Evolutionary conservation across 2,888 invertebrate genomes (phyloP), one percentile per base, ranked within the genome.

Genomic region (Euspilapteryx auroguttella): DNA sequence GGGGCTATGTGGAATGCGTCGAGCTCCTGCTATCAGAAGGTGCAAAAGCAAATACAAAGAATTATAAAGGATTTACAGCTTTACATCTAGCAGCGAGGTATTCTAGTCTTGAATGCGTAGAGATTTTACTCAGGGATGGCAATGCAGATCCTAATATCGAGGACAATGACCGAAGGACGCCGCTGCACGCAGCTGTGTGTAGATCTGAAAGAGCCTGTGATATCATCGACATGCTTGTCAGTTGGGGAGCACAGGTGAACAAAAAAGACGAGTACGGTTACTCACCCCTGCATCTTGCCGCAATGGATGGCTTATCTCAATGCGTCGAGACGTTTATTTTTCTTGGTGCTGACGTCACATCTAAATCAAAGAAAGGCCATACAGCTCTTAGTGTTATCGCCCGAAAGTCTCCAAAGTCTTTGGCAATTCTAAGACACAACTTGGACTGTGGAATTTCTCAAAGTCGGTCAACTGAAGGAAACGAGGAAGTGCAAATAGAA

Each of bases 31-130:
- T 93, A 32, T 79, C 85, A 5, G 85, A 85, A 43, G 86, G 86
- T 1, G 92, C 92, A 1, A 86, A 89, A 54, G 81, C 86, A 1
- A 85, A 87, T 40, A 66, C 82, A 4, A 82, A 80, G 39, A 90
- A 89, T 51, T 83, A 85, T 45, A 81, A 90, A 40, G 88, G 88
- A 15, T 90, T 90, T 43, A 89, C 91, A 0, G 85, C 94, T 0
- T 63, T 95, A n/a, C 94, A 95, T 59, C 66, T 94, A 35, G 92
- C 94, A 0, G 84, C 89, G 0, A 79, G 87, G 34, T 85, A 87
- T 25, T 89, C 90, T 23, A 87, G 88, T 25, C 62, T 85, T 23
- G 91, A 92, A 47, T 88, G 89, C 45, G 87, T 90, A 0, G 89
- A 91, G 51, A 75, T 85, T 2, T 65, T 92, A 26, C 52, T 92